Evolutionary conservation across 1,140 invertebrate genomes (phyloP).

Genomic region (Ceratitis capitata): DNA sequence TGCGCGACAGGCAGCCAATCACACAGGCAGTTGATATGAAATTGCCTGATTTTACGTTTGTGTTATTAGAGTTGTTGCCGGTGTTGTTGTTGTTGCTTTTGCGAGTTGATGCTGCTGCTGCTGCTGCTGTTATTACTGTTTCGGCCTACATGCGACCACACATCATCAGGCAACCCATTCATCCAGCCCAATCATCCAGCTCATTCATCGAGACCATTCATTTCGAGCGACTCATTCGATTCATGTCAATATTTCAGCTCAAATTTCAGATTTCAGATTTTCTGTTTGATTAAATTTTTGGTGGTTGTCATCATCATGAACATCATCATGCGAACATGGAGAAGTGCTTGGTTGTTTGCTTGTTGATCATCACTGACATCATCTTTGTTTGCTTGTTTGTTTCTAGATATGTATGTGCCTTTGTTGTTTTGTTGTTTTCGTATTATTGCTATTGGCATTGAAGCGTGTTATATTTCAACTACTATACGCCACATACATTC

Average conservation of each 20-base stretch:
- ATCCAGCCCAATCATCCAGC: no score
- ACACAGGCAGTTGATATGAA: not conserved
- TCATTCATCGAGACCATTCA: no score
- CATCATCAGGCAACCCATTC: no score
- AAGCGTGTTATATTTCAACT: not conserved
- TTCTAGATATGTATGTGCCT: not conserved
- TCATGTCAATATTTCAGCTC: constrained; percentile 42
- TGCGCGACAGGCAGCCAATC: not conserved
- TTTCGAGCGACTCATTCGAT: constrained; percentile 29
- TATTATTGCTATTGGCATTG: not conserved
- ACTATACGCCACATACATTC: not conserved
- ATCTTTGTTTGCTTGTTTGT: not conserved
- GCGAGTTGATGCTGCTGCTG: not conserved
- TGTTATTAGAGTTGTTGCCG: not conserved
- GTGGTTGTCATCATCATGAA: constrained; percentile 35
- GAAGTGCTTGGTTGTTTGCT: not conserved
- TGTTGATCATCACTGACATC: not conserved
- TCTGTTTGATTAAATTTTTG: constrained; percentile 44
- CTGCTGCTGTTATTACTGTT: not conserved
- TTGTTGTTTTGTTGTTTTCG: not conserved
- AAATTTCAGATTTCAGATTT: constrained; percentile 45
- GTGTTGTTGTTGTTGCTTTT: not conserved
- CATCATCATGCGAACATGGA: no score
- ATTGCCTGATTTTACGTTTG: constrained; percentile 20
- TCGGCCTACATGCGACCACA: not conserved